Conservation (phyloP, 1,140 invertebrate genomes). For the Macrocentrus cingulum region DNA sequence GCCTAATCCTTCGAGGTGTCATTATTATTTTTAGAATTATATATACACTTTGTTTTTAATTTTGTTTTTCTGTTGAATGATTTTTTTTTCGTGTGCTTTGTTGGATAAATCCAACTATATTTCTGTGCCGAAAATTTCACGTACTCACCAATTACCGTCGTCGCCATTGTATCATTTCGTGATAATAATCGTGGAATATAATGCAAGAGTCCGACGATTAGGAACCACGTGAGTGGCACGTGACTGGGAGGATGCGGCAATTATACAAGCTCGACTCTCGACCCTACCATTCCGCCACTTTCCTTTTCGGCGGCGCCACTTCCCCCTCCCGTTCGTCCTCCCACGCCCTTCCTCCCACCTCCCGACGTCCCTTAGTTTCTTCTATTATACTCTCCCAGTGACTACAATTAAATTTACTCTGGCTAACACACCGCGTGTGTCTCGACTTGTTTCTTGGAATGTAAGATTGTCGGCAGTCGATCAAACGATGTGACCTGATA, state of each 20-base stretch:
- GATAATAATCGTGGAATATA: conserved; percentile 11
- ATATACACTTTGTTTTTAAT: no score
- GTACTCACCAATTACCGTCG: background rate
- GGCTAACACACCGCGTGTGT: background rate
- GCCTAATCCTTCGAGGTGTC: no score
- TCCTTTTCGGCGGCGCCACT: conserved; percentile 22
- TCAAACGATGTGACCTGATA: background rate
- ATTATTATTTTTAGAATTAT: no score
- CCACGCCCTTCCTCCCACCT: conserved; percentile 25
- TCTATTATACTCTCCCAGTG: background rate
- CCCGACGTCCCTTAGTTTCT: no score
- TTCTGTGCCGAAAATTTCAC: conserved; percentile 1
- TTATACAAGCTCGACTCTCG: conserved; percentile 42
- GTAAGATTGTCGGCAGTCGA: conserved; percentile 1
- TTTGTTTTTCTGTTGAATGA: background rate
- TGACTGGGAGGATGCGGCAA: conserved; percentile 55
- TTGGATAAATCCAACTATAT: background rate
- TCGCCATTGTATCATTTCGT: conserved; percentile 7
- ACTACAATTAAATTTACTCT: conserved; percentile 13
- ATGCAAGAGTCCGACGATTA: conserved; percentile 13
- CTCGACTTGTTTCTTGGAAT: conserved; percentile 14
- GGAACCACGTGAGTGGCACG: conserved; percentile 52
- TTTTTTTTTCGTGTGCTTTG: no score
- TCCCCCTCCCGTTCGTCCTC: background rate
- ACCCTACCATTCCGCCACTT: conserved; percentile 28